These are phyloP conservation scores for Eupithecia exiguata DNA, from an alignment of 2,888 invertebrate species.

Conservation along the genomic window DNA sequence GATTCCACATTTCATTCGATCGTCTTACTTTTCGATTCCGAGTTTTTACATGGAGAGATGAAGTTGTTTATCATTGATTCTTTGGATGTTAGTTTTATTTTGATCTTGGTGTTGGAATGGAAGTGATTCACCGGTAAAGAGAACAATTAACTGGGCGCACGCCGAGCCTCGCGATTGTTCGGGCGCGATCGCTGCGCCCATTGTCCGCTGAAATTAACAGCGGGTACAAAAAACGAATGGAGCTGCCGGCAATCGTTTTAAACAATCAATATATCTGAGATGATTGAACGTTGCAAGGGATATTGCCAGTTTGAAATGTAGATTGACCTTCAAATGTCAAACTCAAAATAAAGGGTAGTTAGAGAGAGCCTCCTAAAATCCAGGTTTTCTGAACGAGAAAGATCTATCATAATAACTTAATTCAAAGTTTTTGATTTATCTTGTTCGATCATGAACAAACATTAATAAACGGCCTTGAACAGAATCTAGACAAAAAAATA, in stretches of 20 bases:
- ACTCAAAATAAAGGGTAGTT: not conserved
- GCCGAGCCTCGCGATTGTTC: slow-evolving; percentile 65
- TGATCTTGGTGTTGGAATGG: slow-evolving; percentile 56
- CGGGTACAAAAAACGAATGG: slow-evolving; percentile 63
- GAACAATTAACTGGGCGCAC: slow-evolving; percentile 72
- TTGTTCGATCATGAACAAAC: slow-evolving; percentile 14
- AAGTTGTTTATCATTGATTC: slow-evolving; percentile 48
- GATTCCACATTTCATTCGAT: slow-evolving; percentile 47
- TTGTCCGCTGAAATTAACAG: slow-evolving; percentile 74
- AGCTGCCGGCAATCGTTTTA: slow-evolving; percentile 40
- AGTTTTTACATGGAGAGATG: slow-evolving; percentile 36
- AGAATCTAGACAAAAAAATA: too few species aligned
- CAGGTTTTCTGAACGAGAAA: not conserved
- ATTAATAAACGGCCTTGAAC: too few species aligned
- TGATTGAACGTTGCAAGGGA: slow-evolving; percentile 15
- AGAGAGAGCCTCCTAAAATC: not conserved
- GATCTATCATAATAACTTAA: not conserved
- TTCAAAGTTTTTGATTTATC: slow-evolving; percentile 3
- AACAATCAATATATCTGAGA: slow-evolving; percentile 38
- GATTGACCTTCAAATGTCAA: not conserved
- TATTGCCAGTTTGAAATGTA: not conserved
- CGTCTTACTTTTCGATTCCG: slow-evolving; percentile 34
- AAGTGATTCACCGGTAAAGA: slow-evolving; percentile 67
- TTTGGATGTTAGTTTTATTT: slow-evolving; percentile 49
- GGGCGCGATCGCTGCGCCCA: slow-evolving; percentile 63